Percentiles rank a stretch among this genome's conserved stretches.
Evolutionary conservation across 2,888 invertebrate genomes (phyloP).

Genomic region (Anarsia innoxiella): DNA sequence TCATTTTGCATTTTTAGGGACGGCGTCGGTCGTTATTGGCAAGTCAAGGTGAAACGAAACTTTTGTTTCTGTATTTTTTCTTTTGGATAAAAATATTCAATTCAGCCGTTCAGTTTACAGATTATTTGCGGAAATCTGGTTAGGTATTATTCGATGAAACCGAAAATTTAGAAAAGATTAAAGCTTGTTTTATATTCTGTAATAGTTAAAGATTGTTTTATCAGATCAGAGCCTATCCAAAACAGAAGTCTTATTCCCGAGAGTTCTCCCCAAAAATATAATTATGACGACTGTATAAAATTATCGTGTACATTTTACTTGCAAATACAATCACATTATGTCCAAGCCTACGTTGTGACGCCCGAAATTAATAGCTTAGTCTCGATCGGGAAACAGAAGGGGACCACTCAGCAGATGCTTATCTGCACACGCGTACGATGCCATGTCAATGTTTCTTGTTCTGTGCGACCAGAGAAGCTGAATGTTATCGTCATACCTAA

Average conservation of each 20-base stretch:
- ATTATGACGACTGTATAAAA: constrained; percentile 32
- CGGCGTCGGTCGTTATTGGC: constrained; percentile 40
- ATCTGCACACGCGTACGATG: constrained; percentile 52
- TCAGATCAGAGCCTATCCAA: constrained; percentile 48
- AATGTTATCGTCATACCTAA: too few relatives aligned
- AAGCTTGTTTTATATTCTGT: too few relatives aligned
- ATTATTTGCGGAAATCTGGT: too few relatives aligned
- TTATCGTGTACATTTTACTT: constrained; percentile 60
- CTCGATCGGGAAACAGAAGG: constrained; percentile 63
- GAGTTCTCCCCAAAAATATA: constrained; percentile 3
- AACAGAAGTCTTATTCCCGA: constrained; percentile 35
- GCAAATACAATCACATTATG: constrained; percentile 71
- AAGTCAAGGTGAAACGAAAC: constrained; percentile 46
- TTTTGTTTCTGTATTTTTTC: constrained; percentile 35
- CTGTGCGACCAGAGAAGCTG: too few relatives aligned
- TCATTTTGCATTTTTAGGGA: constrained; percentile 60
- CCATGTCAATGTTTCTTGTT: background rate
- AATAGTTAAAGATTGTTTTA: too few relatives aligned
- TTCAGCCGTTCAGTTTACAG: too few relatives aligned
- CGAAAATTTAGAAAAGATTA: too few relatives aligned
- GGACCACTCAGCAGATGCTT: constrained; percentile 73
- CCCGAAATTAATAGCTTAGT: constrained; percentile 67
- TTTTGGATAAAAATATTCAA: too few relatives aligned
- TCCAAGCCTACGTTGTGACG: constrained; percentile 57
- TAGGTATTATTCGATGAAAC: too few relatives aligned